These are phyloP conservation scores for Chrysolina americana DNA, from an alignment of 2,888 invertebrate species.

Conservation along the genomic window DNA sequence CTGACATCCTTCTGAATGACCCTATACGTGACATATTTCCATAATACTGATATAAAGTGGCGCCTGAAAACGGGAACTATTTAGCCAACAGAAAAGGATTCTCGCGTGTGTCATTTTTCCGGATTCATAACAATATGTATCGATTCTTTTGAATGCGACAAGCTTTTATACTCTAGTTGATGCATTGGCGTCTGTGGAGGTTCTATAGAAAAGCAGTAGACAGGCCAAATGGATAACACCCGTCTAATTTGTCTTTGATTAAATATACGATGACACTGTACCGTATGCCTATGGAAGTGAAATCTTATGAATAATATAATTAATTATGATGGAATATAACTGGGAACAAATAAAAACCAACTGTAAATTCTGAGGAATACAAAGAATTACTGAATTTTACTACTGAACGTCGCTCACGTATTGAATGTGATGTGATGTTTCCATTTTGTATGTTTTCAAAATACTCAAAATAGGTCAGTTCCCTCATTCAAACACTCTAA, in stretches of 20 bases:
- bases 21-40: constrained; percentile 16
- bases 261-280: neutral
- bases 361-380: too few species aligned
- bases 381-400: too few species aligned
- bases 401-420: too few species aligned
- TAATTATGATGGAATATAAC: too few species aligned
- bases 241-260: neutral
- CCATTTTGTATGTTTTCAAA: too few species aligned
- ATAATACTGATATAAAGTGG: constrained; percentile 12
- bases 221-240: neutral
- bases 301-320: too few species aligned
- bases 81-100: constrained; percentile 21
- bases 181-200: neutral
- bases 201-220: neutral
- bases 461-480: too few species aligned
- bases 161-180: constrained; percentile 5
- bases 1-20: neutral
- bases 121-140: constrained; percentile 14
- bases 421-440: too few species aligned
- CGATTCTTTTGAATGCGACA: constrained; percentile 6
- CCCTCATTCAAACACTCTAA: too few species aligned
- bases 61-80: constrained; percentile 16
- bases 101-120: constrained; percentile 7
- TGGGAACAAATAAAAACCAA: too few species aligned
- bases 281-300: neutral